Evolutionary conservation across 2,888 invertebrate genomes (phyloP).

Genomic region (Volucella bombylans): DNA sequence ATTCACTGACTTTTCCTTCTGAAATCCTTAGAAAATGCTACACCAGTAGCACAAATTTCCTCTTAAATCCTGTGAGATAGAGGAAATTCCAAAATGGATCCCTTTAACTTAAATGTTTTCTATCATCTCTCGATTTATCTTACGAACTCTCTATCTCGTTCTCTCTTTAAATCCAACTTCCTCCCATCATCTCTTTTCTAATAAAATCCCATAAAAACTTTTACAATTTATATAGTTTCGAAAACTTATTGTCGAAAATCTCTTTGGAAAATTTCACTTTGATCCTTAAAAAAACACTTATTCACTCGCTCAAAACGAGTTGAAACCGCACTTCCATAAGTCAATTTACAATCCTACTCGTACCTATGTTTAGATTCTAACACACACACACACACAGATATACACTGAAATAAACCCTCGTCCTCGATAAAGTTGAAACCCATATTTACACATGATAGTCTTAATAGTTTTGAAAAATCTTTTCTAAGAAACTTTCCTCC

Average conservation of each 20-base stretch:
- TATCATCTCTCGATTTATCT: no score
- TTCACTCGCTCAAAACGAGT: constrained; percentile 25
- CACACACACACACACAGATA: constrained; percentile 1
- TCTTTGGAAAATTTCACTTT: constrained; percentile 37
- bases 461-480: constrained; percentile 3
- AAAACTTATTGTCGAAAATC: constrained; percentile 26
- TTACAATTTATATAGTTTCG: constrained; percentile 17
- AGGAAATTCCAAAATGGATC: no score
- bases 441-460: neutral
- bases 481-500: neutral
- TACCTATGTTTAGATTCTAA: neutral
- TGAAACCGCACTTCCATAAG: constrained; percentile 9
- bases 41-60: no score
- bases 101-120: no score
- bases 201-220: constrained; percentile 32
- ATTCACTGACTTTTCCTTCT: no score
- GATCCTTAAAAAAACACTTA: constrained; percentile 46
- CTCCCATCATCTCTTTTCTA: neutral
- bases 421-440: constrained; percentile 11
- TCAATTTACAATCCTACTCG: constrained; percentile 22
- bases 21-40: no score
- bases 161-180: no score
- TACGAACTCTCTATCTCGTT: no score
- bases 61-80: no score
- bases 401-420: neutral